Evolutionary conservation across 2,113 vertebrate genomes (phyloP).

Genomic region (Corythoichthys intestinalis): DNA sequence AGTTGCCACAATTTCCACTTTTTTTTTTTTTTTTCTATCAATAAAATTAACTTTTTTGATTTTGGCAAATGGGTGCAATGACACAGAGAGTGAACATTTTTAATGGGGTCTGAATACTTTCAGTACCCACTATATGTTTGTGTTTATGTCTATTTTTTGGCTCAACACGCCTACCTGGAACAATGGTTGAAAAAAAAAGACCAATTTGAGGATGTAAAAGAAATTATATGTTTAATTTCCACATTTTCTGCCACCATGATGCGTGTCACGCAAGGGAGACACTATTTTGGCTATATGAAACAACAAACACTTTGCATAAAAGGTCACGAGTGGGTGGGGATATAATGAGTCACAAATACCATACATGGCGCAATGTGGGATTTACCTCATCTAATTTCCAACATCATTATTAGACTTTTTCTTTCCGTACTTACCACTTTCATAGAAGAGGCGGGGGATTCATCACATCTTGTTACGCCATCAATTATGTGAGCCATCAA

Average conservation of each 20-base stretch:
- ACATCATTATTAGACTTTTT: constrained; percentile 13
- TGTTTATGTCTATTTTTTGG: too few species aligned
- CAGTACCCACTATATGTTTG: too few species aligned
- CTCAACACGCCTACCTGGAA: too few species aligned
- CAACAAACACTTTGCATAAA: constrained; percentile 8
- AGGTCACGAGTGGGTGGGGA: constrained; percentile 52
- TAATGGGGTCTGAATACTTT: too few species aligned
- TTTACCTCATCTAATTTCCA: constrained; percentile 59
- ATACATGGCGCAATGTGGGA: constrained; percentile 49
- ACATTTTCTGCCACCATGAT: neutral
- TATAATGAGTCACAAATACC: constrained; percentile 58
- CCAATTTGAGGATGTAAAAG: neutral
- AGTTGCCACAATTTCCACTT: too few species aligned
- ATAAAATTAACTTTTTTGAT: too few species aligned
- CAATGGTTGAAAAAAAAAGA: neutral
- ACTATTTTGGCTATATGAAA: neutral
- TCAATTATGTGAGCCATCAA: constrained; percentile 24
- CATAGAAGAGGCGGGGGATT: neutral
- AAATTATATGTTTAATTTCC: neutral
- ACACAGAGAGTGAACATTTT: too few species aligned
- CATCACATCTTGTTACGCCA: neutral
- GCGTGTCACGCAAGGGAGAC: neutral
- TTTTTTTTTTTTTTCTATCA: too few species aligned
- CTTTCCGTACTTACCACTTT: neutral
- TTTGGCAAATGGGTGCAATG: too few species aligned